A percentile compares a stretch with the other conserved stretches of the same genome.
Evolutionary conservation across 2,888 invertebrate genomes (phyloP).

Genomic region (Thalpophila matura): DNA sequence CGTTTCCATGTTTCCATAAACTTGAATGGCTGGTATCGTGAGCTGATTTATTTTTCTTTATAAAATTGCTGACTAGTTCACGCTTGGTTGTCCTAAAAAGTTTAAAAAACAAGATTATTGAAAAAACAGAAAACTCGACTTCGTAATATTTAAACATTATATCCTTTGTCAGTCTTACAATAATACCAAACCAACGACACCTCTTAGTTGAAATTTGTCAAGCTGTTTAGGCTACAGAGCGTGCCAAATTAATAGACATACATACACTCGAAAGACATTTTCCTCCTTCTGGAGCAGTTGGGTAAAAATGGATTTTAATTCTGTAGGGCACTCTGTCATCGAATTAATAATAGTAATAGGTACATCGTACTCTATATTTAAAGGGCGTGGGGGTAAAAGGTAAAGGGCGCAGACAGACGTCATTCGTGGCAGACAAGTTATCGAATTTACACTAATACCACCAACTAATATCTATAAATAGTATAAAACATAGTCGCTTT

Average conservation of each 20-base stretch:
- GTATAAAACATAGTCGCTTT: too few relatives aligned
- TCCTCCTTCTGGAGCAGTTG: too few relatives aligned
- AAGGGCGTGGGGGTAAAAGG: conserved; percentile 69
- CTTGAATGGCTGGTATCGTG: too few relatives aligned
- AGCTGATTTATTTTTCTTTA: too few relatives aligned
- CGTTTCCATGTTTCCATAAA: conserved; percentile 2
- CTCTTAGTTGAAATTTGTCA: not conserved
- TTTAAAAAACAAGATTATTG: too few relatives aligned
- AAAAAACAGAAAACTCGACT: too few relatives aligned
- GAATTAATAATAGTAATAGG: conserved; percentile 33
- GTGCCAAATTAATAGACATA: too few relatives aligned
- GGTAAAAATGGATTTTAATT: conserved; percentile 21
- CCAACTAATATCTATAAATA: conserved; percentile 1
- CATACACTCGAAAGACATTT: too few relatives aligned
- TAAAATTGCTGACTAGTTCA: not conserved
- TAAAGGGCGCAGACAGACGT: conserved; percentile 74
- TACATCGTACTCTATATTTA: conserved; percentile 50
- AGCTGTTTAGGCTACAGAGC: too few relatives aligned
- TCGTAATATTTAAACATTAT: too few relatives aligned
- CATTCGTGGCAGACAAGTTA: conserved; percentile 60
- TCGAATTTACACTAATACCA: conserved; percentile 48
- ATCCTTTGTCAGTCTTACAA: too few relatives aligned
- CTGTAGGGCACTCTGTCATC: conserved; percentile 40
- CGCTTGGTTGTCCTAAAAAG: not conserved
- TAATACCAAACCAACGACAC: too few relatives aligned